Conservation (phyloP, 2,888 invertebrate species). For the Nomada ruficornis region DNA sequence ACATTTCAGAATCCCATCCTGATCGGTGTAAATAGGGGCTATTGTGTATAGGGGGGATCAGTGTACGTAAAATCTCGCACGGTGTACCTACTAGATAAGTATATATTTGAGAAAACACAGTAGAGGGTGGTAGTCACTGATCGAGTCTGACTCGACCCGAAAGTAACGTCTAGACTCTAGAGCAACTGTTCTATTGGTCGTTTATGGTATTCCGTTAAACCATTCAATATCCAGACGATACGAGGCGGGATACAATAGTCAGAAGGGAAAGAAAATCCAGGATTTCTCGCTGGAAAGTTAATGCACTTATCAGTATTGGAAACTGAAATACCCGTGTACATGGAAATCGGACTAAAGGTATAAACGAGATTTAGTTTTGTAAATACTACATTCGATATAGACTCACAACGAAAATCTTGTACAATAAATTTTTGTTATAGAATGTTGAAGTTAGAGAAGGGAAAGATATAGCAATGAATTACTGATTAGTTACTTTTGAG, state of each 20-base stretch:
- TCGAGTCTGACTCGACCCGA: constrained; percentile 42
- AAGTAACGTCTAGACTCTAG: constrained; percentile 37
- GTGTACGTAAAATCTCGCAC: constrained; percentile 6
- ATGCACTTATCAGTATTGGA: constrained; percentile 11
- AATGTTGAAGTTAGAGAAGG: neutral
- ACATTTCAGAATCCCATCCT: neutral
- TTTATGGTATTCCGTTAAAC: constrained; percentile 42
- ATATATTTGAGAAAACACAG: constrained; percentile 25
- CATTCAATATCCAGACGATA: constrained; percentile 27
- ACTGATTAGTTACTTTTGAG: neutral
- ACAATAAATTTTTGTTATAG: neutral
- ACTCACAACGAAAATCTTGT: neutral
- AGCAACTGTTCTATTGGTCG: constrained; percentile 34
- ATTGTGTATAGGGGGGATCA: constrained; percentile 11
- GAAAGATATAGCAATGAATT: neutral
- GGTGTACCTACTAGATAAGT: neutral
- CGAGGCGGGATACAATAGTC: constrained; percentile 33
- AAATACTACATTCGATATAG: neutral
- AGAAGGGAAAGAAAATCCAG: constrained; percentile 32
- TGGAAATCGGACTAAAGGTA: neutral
- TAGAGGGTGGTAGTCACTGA: constrained; percentile 31
- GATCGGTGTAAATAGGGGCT: neutral
- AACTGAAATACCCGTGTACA: neutral
- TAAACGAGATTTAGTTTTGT: neutral
- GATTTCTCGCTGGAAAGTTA: constrained; percentile 9